Evolutionary conservation across 1,140 invertebrate species (phyloP).

Genomic region (Meloidogyne floridensis): DNA sequence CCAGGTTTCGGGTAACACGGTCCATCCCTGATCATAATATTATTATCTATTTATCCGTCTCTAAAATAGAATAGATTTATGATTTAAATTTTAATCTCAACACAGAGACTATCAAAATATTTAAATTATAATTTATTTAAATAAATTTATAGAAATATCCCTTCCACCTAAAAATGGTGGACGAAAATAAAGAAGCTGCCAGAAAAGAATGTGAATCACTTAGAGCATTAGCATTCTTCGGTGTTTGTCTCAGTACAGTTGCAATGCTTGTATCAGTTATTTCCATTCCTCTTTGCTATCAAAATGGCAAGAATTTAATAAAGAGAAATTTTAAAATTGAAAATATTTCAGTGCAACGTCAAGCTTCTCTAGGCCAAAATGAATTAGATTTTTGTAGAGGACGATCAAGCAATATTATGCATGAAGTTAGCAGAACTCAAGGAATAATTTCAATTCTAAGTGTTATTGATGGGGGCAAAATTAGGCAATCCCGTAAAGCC

Average conservation of each 20-base stretch:
- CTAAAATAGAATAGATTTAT: too few relatives aligned
- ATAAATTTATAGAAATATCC: background rate
- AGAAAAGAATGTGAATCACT: conserved; percentile 19
- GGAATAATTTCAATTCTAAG: conserved; percentile 13
- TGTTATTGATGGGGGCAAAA: background rate
- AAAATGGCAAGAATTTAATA: conserved; percentile 13
- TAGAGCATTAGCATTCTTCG: conserved; percentile 24
- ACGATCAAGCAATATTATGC: background rate
- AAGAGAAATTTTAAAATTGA: background rate
- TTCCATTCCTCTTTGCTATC: conserved; percentile 24
- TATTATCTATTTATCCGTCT: too few relatives aligned
- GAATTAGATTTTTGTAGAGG: conserved; percentile 24
- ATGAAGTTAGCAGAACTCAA: conserved; percentile 23
- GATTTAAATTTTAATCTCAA: too few relatives aligned
- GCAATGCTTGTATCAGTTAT: conserved; percentile 33
- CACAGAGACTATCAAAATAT: too few relatives aligned
- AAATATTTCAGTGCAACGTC: conserved; percentile 18
- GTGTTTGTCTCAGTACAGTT: conserved; percentile 28
- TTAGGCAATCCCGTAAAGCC: background rate
- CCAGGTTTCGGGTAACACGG: too few relatives aligned
- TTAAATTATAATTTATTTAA: background rate
- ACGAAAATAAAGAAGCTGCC: background rate
- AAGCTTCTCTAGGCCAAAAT: conserved; percentile 17
- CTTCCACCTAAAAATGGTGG: background rate
- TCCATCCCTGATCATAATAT: too few relatives aligned